Evolutionary conservation across 2,113 vertebrate genomes (phyloP).

Genomic region (Aspiorhynchus laticeps): DNA sequence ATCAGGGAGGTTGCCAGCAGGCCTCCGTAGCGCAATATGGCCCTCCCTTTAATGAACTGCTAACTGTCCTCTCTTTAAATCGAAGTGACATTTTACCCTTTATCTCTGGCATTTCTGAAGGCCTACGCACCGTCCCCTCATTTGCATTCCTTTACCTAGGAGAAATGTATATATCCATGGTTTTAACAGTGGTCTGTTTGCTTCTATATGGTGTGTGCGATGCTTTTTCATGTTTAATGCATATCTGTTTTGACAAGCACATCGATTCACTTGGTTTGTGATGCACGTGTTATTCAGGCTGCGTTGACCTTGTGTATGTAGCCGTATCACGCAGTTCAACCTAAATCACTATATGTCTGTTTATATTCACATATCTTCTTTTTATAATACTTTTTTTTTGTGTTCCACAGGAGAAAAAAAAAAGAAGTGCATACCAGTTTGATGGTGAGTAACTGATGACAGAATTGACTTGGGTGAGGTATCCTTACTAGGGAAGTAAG

Average conservation of each 20-base stretch:
- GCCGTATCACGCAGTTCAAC: constrained; percentile 41
- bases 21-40: constrained; percentile 63
- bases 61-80: constrained; percentile 63
- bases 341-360: constrained; percentile 32
- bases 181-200: background rate
- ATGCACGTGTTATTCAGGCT: constrained; percentile 36
- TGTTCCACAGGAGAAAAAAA: background rate
- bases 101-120: constrained; percentile 62
- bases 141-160: constrained; percentile 45
- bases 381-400: background rate
- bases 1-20: constrained; percentile 62
- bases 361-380: background rate
- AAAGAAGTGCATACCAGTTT: background rate
- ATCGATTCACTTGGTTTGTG: constrained; percentile 20
- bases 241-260: constrained; percentile 39
- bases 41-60: constrained; percentile 67
- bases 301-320: constrained; percentile 30
- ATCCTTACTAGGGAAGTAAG: background rate
- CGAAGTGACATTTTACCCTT: constrained; percentile 64
- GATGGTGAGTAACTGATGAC: background rate
- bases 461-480: background rate
- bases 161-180: background rate
- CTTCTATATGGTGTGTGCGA: background rate
- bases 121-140: constrained; percentile 40
- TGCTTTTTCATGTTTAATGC: constrained; percentile 20